Conservation (phyloP, 2,113 vertebrate species). For the Sylvia atricapilla region DNA sequence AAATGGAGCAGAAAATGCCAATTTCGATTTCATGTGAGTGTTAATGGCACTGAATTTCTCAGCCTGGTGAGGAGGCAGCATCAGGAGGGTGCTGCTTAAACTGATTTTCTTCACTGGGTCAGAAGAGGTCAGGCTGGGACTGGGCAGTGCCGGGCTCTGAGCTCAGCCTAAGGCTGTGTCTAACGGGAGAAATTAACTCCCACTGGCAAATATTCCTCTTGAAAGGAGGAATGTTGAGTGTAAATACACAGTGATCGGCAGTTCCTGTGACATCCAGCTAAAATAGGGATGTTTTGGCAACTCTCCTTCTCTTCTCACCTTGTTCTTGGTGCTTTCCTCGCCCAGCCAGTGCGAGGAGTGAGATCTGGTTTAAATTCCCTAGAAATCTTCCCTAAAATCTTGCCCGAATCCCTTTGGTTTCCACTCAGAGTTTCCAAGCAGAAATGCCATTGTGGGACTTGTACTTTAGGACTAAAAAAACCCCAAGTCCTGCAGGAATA, state of each 20-base stretch:
- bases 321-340: neutral
- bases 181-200: neutral
- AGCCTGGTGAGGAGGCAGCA: neutral
- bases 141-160: neutral
- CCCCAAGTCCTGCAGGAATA: neutral
- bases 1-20: neutral
- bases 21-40: accelerated
- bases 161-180: neutral
- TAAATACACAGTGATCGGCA: accelerated
- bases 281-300: neutral
- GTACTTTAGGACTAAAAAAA: neutral
- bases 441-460: neutral
- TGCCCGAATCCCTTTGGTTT: neutral
- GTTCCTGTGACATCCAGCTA: neutral
- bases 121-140: constrained; percentile 55
- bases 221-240: neutral
- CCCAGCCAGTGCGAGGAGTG: neutral
- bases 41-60: too few species aligned
- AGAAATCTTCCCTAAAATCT: neutral
- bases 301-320: neutral
- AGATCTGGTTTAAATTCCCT: neutral
- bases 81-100: neutral
- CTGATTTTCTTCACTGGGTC: constrained; percentile 15
- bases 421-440: neutral
- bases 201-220: accelerated